Conservation (phyloP, 2,888 invertebrate species). For the Cheilosia vulpina region DNA sequence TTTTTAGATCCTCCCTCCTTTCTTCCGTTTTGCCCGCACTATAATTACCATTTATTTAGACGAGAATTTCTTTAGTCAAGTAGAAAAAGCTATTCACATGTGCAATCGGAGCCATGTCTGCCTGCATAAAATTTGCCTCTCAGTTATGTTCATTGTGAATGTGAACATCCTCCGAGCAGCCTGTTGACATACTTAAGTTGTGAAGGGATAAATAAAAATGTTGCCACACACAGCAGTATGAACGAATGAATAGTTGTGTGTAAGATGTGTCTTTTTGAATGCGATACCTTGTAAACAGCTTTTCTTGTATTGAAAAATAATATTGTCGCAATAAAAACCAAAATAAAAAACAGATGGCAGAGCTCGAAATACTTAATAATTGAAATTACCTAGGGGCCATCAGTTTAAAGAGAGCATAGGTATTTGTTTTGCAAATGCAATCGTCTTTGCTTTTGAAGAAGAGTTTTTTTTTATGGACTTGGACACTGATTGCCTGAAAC, state of each 20-base stretch:
- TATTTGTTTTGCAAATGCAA: no score
- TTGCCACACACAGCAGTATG: not conserved
- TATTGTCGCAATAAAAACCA: conserved; percentile 10
- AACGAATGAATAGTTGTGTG: not conserved
- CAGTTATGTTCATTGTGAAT: conserved; percentile 43
- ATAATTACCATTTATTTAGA: not conserved
- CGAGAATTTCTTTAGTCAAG: not conserved
- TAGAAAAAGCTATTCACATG: not conserved
- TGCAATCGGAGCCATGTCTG: conserved; percentile 40
- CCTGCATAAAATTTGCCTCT: conserved; percentile 44
- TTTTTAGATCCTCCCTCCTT: no score
- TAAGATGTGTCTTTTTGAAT: not conserved
- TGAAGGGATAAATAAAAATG: conserved; percentile 59
- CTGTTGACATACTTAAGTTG: conserved; percentile 63
- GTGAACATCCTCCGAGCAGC: conserved; percentile 45
- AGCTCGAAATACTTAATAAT: no score
- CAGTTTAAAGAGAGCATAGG: no score
- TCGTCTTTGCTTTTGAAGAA: no score
- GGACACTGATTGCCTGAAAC: no score
- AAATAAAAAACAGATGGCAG: not conserved
- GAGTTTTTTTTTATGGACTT: no score
- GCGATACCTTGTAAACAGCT: conserved; percentile 10
- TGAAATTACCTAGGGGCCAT: not conserved
- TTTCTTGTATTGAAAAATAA: conserved; percentile 18
- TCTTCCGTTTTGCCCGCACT: not conserved